Percentiles rank a stretch among this genome's conserved stretches.
Conservation (phyloP, 2,113 vertebrate species). For the Grus americana region DNA sequence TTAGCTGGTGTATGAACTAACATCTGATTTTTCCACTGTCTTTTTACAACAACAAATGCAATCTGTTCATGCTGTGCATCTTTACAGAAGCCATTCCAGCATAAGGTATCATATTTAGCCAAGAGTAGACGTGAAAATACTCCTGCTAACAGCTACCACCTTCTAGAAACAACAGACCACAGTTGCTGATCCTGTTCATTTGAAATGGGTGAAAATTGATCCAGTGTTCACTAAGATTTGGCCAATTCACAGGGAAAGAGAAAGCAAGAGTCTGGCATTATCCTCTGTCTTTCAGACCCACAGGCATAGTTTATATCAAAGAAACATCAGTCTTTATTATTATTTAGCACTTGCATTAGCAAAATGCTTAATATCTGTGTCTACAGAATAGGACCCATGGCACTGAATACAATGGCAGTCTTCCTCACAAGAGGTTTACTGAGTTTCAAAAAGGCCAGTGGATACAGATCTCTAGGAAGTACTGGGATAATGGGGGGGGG, state of each 20-base stretch:
- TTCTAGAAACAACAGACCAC: neutral
- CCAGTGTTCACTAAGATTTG: neutral
- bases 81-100: neutral
- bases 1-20: neutral
- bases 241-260: neutral
- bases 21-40: neutral
- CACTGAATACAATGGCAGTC: neutral
- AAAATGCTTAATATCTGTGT: neutral
- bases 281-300: neutral
- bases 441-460: neutral
- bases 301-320: neutral
- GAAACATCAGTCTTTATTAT: neutral
- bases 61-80: neutral
- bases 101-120: neutral
- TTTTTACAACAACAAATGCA: neutral
- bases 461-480: neutral
- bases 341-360: neutral
- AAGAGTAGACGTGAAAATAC: neutral
- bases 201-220: neutral
- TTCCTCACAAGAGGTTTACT: neutral
- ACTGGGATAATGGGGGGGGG: neutral
- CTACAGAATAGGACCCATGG: neutral
- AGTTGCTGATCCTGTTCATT: neutral
- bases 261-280: neutral
- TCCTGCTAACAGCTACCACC: neutral